Evolutionary conservation across 2,797 vertebrate species (phyloP).

Genomic region (Esox lucius): DNA sequence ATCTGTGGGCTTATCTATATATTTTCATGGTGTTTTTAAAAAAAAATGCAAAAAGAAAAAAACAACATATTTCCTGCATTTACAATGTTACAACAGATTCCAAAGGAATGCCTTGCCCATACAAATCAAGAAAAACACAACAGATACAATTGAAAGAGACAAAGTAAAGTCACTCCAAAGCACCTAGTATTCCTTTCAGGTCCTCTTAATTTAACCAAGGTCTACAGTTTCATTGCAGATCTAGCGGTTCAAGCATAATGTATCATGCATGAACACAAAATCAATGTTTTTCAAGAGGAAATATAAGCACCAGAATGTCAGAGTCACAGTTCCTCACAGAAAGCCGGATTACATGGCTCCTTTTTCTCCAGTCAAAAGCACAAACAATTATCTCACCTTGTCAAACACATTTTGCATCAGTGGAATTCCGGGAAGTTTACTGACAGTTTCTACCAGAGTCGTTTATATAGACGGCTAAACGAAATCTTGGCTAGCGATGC

Average conservation of each 20-base stretch:
- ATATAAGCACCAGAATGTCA: not conserved
- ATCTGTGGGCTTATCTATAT: too few relatives aligned
- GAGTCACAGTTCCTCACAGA: not conserved
- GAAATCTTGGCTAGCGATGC: not conserved
- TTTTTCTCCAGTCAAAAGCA: not conserved
- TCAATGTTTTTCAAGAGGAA: not conserved
- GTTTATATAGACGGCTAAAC: not conserved
- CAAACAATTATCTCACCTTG: not conserved
- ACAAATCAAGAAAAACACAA: too few relatives aligned
- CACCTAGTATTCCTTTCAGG: too few relatives aligned
- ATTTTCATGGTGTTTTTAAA: too few relatives aligned
- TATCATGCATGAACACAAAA: not conserved
- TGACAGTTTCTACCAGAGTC: not conserved
- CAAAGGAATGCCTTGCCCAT: too few relatives aligned
- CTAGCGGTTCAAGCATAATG: not conserved
- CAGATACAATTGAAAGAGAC: too few relatives aligned
- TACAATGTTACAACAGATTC: too few relatives aligned
- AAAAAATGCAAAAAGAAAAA: too few relatives aligned
- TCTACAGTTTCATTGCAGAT: not conserved
- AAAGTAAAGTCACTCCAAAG: too few relatives aligned
- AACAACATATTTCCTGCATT: too few relatives aligned
- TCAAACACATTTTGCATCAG: not conserved
- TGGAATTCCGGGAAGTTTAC: too few relatives aligned
- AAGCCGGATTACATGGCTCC: not conserved
- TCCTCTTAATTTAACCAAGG: not conserved